phyloP scores from a whole-genome alignment of 2,113 vertebrate genomes.

The Brachyhypopomus gauderio region DNA sequence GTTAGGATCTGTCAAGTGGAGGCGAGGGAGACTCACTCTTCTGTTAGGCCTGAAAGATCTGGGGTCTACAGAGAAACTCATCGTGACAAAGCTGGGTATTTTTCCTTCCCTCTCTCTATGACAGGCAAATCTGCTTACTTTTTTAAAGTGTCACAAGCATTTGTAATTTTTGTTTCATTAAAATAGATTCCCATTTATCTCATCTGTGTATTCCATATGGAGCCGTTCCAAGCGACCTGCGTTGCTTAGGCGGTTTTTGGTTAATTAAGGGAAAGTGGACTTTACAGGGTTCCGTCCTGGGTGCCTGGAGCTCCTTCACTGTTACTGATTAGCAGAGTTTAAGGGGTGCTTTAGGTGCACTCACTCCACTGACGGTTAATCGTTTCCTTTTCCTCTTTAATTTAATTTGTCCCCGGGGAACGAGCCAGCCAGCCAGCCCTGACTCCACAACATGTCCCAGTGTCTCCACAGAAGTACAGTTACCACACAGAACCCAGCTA shows the following conservation, averaged over 20 bases:
- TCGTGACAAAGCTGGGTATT: conserved; percentile 37
- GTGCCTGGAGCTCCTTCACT: conserved; percentile 43
- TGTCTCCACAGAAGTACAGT: conserved; percentile 20
- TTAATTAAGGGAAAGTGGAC: conserved; percentile 24
- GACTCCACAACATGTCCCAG: not conserved
- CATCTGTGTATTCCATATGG: not conserved
- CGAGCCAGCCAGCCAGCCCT: conserved; percentile 9
- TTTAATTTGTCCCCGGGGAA: conserved; percentile 35
- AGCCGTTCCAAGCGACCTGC: not conserved
- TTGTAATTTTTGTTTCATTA: not conserved
- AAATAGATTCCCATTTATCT: not conserved
- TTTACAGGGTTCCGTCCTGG: conserved; percentile 28
- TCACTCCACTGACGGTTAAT: conserved; percentile 49
- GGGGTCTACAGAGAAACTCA: conserved; percentile 16
- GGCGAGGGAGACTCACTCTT: conserved; percentile 21
- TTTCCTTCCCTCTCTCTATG: not conserved
- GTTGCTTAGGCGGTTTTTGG: not conserved
- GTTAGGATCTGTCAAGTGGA: conserved; percentile 10
- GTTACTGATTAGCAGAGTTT: conserved; percentile 54
- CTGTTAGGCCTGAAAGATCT: conserved; percentile 15
- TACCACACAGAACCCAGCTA: conserved; percentile 7
- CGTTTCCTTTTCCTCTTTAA: conserved; percentile 37
- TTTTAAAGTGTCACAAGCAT: not conserved
- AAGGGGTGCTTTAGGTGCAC: conserved; percentile 39
- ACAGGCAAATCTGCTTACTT: not conserved